Percentiles rank a stretch among this genome's conserved stretches.
Conservation (phyloP, 92 coral and sea anemone genomes). For the Zoanthus sansibaricus region DNA sequence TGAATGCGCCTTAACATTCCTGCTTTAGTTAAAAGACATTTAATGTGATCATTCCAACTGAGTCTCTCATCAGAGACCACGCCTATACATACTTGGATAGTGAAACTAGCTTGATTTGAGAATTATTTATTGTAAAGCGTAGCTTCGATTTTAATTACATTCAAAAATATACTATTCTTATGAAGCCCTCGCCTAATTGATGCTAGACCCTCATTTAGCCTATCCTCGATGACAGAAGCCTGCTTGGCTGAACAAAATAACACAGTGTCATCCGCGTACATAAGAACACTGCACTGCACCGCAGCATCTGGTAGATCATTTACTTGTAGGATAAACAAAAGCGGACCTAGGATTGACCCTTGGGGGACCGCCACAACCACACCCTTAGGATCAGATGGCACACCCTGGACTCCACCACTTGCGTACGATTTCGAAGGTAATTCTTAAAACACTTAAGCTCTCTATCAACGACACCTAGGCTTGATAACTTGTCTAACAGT, state of each 20-base stretch:
- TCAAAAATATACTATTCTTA: constrained; percentile 56
- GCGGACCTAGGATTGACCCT: constrained; percentile 45
- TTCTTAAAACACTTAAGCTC: constrained; percentile 51
- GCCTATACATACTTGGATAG: constrained; percentile 55
- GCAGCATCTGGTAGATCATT: constrained; percentile 59
- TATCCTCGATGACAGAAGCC: constrained; percentile 52
- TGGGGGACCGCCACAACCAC: constrained; percentile 44
- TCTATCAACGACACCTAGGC: constrained; percentile 27
- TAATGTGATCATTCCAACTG: constrained; percentile 50
- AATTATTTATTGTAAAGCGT: constrained; percentile 7
- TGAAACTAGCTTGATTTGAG: constrained; percentile 35
- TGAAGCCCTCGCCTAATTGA: constrained; percentile 54
- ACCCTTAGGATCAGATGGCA: constrained; percentile 28
- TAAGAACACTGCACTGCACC: constrained; percentile 47
- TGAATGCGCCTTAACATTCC: constrained; percentile 64
- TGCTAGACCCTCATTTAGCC: constrained; percentile 43
- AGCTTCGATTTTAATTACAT: constrained; percentile 49
- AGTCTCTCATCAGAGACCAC: constrained; percentile 45
- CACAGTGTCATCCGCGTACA: constrained; percentile 66
- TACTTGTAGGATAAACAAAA: constrained; percentile 40
- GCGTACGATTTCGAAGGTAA: too few relatives aligned
- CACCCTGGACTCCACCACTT: constrained; percentile 54
- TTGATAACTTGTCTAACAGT: constrained; percentile 44
- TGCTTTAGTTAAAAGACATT: constrained; percentile 50
- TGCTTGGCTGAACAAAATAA: constrained; percentile 48